Evolutionary conservation across 2,113 vertebrate species (phyloP), one percentile per base, ranked within the genome.

Genomic region (Meleagris gallopavo): DNA sequence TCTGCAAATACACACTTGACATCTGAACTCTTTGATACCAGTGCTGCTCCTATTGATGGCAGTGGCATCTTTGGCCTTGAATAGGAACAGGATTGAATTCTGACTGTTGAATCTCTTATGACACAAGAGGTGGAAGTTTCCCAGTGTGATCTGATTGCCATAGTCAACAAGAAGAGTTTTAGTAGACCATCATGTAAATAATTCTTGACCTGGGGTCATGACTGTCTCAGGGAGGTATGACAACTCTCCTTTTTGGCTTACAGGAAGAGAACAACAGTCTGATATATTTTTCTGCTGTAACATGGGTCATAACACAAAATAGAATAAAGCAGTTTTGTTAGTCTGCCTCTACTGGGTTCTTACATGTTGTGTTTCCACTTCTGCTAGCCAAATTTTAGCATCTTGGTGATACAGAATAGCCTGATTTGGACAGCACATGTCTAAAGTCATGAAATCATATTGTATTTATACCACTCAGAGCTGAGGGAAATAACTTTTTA

Each of bases 1-100:
- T 86, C 95, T 95, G 84, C 81, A 94, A 96, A 93, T 95, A 90
- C 34, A 88, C 66, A 67, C 74, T 92, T 96, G 96, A 94, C 94
- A 92, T 92, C 83, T 89, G 90, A 96, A 93, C 94, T 90, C 88
- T 91, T 69, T 94, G 93, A 64, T 83, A 76, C 91, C 91, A 75
- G n/a, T 69, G 62, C 57, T 83, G 43, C 73, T 94, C 80, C 91
- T 93, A 29, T 38, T 81, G 88, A 91, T 95, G 83, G 61, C 85
- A 74, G 79, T 88, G 87, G 70, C 46, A 93, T 89, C 89, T 91
- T 92, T 86, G 90, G 58, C 90, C 92, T 95, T 93, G 91, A 88
- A 55, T 58, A 89, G 89, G 85, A 93, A 60, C 50, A 36, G 55
- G 61, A 79, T 86, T 93, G 86, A 72, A 65, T 93, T 91, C 54